Percentiles rank a stretch among this genome's conserved stretches.
These are phyloP conservation scores for Polymixis flavicincta DNA, from an alignment of 2,888 invertebrate species.

Conservation along the genomic window DNA sequence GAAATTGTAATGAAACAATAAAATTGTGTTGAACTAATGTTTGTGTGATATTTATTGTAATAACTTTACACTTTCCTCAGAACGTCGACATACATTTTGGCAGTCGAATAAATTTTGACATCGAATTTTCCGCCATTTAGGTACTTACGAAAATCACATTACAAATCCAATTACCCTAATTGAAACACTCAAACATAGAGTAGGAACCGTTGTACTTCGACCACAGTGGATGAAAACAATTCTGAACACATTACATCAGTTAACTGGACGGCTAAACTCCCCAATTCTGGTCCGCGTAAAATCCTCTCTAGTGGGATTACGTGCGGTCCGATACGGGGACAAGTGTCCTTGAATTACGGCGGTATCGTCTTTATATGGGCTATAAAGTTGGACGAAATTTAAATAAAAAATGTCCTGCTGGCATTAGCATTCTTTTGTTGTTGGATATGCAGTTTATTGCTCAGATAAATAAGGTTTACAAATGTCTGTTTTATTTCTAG, in stretches of 20 bases:
- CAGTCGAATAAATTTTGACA: conserved; percentile 21
- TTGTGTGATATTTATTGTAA: conserved; percentile 62
- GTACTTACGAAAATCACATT: conserved; percentile 28
- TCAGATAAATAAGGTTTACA: conserved; percentile 30
- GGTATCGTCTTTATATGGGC: conserved; percentile 52
- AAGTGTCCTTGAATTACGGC: conserved; percentile 68
- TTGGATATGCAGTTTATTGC: conserved; percentile 37
- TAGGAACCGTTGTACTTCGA: conserved; percentile 24
- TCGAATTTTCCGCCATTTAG: conserved; percentile 13
- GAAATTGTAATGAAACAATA: conserved; percentile 90
- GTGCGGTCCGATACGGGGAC: conserved; percentile 62
- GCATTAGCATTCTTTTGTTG: conserved; percentile 45
- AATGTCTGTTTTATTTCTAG: conserved; percentile 3
- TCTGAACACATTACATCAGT: conserved; percentile 63
- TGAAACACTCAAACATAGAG: conserved; percentile 45
- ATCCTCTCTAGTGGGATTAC: conserved; percentile 70
- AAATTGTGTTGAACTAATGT: conserved; percentile 87
- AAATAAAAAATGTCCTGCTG: conserved; percentile 47
- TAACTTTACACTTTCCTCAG: background rate
- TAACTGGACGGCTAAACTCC: conserved; percentile 67
- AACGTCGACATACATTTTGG: conserved; percentile 15
- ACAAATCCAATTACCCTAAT: conserved; percentile 41
- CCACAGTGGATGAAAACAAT: conserved; percentile 54
- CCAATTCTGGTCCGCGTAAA: conserved; percentile 67
- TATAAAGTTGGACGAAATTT: conserved; percentile 51